Evolutionary conservation across 1,140 invertebrate species (phyloP).

Genomic region (Lasioglossum baleicum): DNA sequence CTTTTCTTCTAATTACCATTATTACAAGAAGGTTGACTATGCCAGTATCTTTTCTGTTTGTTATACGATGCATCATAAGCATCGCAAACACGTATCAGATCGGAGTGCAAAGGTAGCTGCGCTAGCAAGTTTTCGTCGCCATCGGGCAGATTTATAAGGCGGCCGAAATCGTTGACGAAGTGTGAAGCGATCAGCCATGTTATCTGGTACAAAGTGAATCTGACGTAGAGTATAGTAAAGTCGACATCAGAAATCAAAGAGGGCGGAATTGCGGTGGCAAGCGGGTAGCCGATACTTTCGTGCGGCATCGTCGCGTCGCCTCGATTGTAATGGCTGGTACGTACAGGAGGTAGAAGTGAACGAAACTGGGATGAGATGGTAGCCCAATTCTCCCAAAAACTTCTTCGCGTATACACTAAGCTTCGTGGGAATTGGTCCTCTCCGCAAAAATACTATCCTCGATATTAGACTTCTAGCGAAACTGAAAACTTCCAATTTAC

Average conservation of each 20-base stretch:
- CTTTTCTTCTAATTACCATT: too few relatives aligned
- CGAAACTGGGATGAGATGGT: not conserved
- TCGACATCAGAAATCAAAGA: conserved; percentile 23
- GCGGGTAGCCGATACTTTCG: conserved; percentile 28
- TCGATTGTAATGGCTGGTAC: not conserved
- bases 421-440: not conserved
- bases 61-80: too few relatives aligned
- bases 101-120: too few relatives aligned
- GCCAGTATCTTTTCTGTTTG: too few relatives aligned
- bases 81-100: too few relatives aligned
- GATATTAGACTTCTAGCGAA: not conserved
- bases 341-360: conserved; percentile 21
- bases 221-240: conserved; percentile 1
- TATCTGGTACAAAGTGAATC: conserved; percentile 21
- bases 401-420: not conserved
- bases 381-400: not conserved
- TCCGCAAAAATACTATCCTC: not conserved
- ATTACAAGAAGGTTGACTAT: too few relatives aligned
- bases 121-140: too few relatives aligned
- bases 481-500: not conserved
- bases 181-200: conserved; percentile 22
- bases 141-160: too few relatives aligned
- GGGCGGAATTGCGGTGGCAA: conserved; percentile 50
- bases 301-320: not conserved
- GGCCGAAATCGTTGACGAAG: too few relatives aligned